phyloP scores from a whole-genome alignment of 2,113 vertebrate species.

The Thinocorus orbignyianus region DNA sequence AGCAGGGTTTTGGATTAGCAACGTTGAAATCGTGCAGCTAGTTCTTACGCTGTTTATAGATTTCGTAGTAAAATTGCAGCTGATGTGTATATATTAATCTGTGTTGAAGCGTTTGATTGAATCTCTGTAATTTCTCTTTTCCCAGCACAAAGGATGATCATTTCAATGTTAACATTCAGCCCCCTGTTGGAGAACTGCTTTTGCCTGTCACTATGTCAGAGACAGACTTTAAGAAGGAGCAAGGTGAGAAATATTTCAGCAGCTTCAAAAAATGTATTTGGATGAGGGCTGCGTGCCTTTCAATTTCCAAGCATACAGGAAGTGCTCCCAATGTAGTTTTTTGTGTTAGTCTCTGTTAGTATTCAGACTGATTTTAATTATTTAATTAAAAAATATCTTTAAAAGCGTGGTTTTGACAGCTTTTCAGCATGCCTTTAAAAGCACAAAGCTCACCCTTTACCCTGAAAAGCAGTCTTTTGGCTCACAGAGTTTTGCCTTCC shows the following conservation, averaged over 20 bases:
- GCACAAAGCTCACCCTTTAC: not conserved
- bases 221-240: constrained; percentile 89
- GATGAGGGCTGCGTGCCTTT: not conserved
- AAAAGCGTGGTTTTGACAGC: not conserved
- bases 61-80: not conserved
- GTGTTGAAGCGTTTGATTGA: not conserved
- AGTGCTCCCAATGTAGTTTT: not conserved
- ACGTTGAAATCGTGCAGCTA: not conserved
- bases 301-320: not conserved
- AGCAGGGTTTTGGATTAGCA: not conserved
- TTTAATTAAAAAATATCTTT: constrained; percentile 6
- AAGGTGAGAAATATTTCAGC: constrained; percentile 79
- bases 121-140: constrained; percentile 42
- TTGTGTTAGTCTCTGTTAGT: not conserved
- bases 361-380: not conserved
- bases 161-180: constrained; percentile 90
- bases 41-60: not conserved
- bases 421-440: constrained; percentile 7
- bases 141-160: constrained; percentile 88
- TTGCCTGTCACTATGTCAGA: constrained; percentile 89
- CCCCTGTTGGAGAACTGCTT: constrained; percentile 90
- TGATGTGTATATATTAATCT: not conserved
- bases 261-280: not conserved
- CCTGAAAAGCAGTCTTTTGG: not conserved
- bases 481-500: constrained; percentile 6